Base-by-base conservation (phyloP, 2,113 vertebrate genomes). In the Cyprinus carpio region DNA sequence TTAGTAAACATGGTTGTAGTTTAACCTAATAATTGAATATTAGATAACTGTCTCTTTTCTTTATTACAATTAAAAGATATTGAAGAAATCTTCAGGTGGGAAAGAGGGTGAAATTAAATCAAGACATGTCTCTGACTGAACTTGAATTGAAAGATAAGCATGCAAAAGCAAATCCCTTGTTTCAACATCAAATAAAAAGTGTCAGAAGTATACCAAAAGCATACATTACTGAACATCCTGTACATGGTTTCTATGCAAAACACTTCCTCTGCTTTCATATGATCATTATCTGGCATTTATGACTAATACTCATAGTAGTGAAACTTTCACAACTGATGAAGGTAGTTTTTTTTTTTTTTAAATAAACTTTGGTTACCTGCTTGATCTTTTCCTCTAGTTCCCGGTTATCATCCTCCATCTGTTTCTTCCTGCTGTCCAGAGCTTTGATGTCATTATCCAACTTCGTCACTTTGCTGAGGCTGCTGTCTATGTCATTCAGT, bases 351-450 rank as follows among this genome's bases (percentile, higher is more conserved):
- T 43, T 43, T 43, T 43, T 1, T 15, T 27, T 18, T 43, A 2
- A 43, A 87, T 62, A 75, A 34, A 75, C 13, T 11, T n/a, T 6
- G n/a, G 10, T 54, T 89, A 99, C 98, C 97, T 98, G 96, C 89
- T 99, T 96, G 95, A 99, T 98, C 84, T 98, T 99, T 93, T 98
- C 96, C 81, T 97, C 96, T 88, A 99, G 91, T 88, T 99, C 98
- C 75, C 86, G 93, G 87, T 97, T 99, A 91, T 99, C 98, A 81
- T 96, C 96, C 62, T 98, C 97, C 98, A 99, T 99, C 91, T 98
- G 97, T 81, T 90, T 95, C 92, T 95, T 98, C 85, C 98, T 94
- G 93, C 97, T 99, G 46, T 99, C 97, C 34, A 98, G 91, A 81
- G 98, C 96, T 91, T 97, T 97, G 84, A 97, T 93, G 0, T 99